Evolutionary conservation across 2,113 vertebrate genomes (phyloP).

Genomic region (Cavia porcellus): DNA sequence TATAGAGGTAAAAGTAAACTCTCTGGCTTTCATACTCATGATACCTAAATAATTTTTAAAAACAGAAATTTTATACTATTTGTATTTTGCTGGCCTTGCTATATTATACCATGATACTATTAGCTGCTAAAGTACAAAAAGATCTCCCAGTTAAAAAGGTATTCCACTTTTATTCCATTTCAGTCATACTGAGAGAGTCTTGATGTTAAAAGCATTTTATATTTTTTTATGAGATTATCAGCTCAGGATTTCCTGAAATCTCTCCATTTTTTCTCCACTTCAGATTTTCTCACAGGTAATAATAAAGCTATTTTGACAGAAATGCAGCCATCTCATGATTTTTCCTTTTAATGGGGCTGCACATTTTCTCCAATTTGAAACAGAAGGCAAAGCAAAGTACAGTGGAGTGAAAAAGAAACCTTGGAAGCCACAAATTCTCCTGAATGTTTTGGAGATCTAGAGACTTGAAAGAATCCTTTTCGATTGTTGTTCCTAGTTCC

Average conservation of each 20-base stretch:
- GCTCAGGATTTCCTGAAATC: conserved; percentile 57
- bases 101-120: neutral
- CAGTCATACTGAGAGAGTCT: neutral
- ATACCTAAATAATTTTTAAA: neutral
- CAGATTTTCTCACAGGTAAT: conserved; percentile 58
- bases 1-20: conserved; percentile 24
- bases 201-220: conserved; percentile 59
- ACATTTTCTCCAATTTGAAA: conserved; percentile 40
- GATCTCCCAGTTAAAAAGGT: neutral
- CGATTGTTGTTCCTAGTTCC: neutral
- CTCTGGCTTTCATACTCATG: neutral
- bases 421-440: neutral
- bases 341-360: conserved; percentile 56
- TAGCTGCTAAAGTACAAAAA: neutral
- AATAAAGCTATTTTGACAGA: conserved; percentile 69
- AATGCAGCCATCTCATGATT: conserved; percentile 42
- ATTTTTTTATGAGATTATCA: conserved; percentile 63
- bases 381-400: neutral
- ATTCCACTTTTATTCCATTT: conserved; percentile 20
- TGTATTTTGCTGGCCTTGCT: neutral
- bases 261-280: conserved; percentile 66
- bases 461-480: neutral
- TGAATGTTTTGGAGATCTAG: neutral
- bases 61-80: neutral
- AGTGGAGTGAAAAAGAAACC: neutral